Evolutionary conservation across 2,888 invertebrate genomes (phyloP).

Genomic region (Mythimna albipuncta): DNA sequence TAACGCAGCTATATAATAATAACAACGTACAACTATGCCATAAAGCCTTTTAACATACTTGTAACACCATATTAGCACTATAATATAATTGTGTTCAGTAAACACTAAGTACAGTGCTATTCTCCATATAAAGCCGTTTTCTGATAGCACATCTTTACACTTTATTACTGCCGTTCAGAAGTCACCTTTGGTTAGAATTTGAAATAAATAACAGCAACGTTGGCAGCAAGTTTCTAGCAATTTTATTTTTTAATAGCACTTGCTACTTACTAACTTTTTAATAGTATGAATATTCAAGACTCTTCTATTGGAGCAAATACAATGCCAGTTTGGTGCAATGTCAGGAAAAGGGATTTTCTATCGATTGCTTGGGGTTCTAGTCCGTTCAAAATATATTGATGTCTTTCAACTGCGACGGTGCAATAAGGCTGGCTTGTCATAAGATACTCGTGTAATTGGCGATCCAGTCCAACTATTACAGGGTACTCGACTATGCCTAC

Average conservation of each 20-base stretch:
- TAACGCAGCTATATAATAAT: slow-evolving; percentile 4
- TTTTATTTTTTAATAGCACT: background rate
- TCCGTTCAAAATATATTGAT: background rate
- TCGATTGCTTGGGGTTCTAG: background rate
- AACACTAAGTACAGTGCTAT: background rate
- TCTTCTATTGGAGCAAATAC: background rate
- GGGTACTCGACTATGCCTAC: slow-evolving; percentile 9
- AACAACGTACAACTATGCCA: background rate
- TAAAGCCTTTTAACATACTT: background rate
- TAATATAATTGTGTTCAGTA: slow-evolving; percentile 6
- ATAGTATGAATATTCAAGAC: background rate
- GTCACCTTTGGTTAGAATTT: background rate
- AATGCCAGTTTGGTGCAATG: background rate
- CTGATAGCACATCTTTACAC: slow-evolving; percentile 14
- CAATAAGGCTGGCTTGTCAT: background rate
- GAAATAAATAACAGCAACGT: background rate
- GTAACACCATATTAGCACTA: slow-evolving; percentile 10
- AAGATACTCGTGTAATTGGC: background rate
- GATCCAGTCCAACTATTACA: slow-evolving; percentile 6
- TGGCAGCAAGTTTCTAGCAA: background rate
- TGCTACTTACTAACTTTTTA: background rate
- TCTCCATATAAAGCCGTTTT: background rate
- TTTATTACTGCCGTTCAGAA: background rate
- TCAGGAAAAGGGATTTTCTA: background rate
- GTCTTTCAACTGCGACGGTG: background rate